Evolutionary conservation across 2,888 invertebrate genomes (phyloP).

Genomic region (Sminthurinus aureus): DNA sequence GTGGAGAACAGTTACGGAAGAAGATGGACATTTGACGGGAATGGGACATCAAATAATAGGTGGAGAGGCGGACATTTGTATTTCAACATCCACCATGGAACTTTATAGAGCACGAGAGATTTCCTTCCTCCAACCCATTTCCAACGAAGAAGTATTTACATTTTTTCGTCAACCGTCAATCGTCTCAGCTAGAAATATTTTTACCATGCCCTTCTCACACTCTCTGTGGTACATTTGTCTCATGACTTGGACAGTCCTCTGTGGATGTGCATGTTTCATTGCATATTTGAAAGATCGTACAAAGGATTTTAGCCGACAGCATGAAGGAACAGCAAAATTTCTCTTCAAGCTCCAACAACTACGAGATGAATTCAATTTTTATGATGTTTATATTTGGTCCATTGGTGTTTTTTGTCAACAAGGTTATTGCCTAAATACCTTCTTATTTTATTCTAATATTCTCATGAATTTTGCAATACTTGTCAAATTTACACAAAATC

Average conservation of each 20-base stretch:
- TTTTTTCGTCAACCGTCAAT: conserved; percentile 36
- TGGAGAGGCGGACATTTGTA: conserved; percentile 17
- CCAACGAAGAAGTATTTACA: conserved; percentile 25
- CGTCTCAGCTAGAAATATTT: conserved; percentile 33
- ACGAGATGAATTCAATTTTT: background rate
- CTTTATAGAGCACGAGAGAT: conserved; percentile 1
- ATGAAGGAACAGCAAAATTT: conserved; percentile 11
- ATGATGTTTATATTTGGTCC: conserved; percentile 24
- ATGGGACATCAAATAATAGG: conserved; percentile 27
- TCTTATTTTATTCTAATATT: background rate
- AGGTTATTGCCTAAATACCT: conserved; percentile 17
- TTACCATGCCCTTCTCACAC: conserved; percentile 26
- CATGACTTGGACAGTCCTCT: background rate
- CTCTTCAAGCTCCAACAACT: background rate
- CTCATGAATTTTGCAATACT: background rate
- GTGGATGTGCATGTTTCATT: background rate
- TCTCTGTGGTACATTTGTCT: conserved; percentile 20
- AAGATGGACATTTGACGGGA: conserved; percentile 5
- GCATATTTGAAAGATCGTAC: background rate
- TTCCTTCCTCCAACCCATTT: conserved; percentile 24
- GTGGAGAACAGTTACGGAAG: background rate
- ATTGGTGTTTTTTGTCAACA: conserved; percentile 32
- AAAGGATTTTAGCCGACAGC: background rate
- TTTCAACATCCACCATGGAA: conserved; percentile 29
- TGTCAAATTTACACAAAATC: background rate